Conservation (phyloP, 2,888 invertebrate genomes). For the Machimus rusticus region DNA sequence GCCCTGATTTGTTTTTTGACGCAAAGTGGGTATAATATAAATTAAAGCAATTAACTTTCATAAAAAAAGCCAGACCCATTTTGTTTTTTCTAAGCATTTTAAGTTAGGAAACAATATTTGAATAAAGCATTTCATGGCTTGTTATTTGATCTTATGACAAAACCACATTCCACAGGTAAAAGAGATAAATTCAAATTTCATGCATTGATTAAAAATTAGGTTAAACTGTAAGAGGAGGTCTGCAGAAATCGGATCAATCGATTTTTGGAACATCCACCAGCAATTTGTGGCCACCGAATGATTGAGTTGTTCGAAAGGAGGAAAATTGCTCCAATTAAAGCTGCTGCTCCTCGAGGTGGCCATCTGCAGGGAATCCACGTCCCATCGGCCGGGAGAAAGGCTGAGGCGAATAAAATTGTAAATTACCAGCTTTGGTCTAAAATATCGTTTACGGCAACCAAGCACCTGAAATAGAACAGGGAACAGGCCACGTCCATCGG, state of each 20-base stretch:
- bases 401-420: slow-evolving; percentile 22
- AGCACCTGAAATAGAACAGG: background rate
- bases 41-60: no score
- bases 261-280: background rate
- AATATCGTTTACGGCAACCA: background rate
- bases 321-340: slow-evolving; percentile 16
- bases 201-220: background rate
- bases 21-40: no score
- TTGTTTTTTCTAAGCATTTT: no score
- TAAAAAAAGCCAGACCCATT: no score
- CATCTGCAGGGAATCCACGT: background rate
- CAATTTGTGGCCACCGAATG: slow-evolving; percentile 11
- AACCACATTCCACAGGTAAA: background rate
- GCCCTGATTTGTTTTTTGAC: no score
- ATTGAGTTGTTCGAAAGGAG: slow-evolving; percentile 22
- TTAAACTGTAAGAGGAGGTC: background rate
- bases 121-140: no score
- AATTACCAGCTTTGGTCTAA: slow-evolving; percentile 6
- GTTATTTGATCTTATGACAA: background rate
- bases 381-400: background rate
- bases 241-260: background rate
- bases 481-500: background rate
- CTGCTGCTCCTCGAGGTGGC: background rate
- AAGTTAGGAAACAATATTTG: no score
- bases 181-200: background rate